Base-by-base conservation (phyloP, 2,113 vertebrate genomes). In the Nipponia nippon region DNA sequence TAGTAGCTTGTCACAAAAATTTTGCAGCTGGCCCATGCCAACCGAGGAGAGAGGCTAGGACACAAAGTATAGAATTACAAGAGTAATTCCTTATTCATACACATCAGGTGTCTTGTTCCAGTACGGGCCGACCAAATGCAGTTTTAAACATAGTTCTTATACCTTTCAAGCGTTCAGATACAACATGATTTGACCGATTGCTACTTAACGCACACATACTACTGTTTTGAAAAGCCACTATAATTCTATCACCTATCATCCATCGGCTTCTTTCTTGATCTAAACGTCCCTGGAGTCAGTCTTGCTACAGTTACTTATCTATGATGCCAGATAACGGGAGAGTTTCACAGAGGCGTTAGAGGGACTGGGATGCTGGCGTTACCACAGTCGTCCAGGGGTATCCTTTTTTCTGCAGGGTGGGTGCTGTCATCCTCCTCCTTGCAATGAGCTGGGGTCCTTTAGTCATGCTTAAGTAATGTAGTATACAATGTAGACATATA, bases 111-210 rank as follows among this genome's bases (percentile, higher is more conserved):
- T 42, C 46, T 40, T 1, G 0, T 52, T 78, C 50, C 22, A 50
- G 0, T 0, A 13, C 32, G 44, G 7, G 4, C 22, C 32, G 21
- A n/a, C 27, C 10, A 2, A 59, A 1, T 15, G 20, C 1, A 1
- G 6, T 56, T 81, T 38, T 52, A 47, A 36, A 20, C 0, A 0
- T 46, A 16, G 44, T 34, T 91, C 36, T 53, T 69, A 32, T 0
- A 10, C 49, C 7, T 23, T 69, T 46, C n/a, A 36, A 17, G 63
- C 4, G 1, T 38, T 90, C 34, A 52, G 52, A 26, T 27, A 52
- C 6, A 69, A 42, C 23, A 17, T 0, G 1, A 25, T 73, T 69
- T 85, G 44, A 49, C 9, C 12, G 30, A 1, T 61, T 32, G 6
- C n/a, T 49, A 11, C 22, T 22, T 32, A 36, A 40, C 23, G 40